Percentiles rank a stretch among this genome's conserved stretches.
These are phyloP conservation scores for Mythimna albipuncta DNA, from an alignment of 2,888 invertebrate genomes.

Conservation along the genomic window DNA sequence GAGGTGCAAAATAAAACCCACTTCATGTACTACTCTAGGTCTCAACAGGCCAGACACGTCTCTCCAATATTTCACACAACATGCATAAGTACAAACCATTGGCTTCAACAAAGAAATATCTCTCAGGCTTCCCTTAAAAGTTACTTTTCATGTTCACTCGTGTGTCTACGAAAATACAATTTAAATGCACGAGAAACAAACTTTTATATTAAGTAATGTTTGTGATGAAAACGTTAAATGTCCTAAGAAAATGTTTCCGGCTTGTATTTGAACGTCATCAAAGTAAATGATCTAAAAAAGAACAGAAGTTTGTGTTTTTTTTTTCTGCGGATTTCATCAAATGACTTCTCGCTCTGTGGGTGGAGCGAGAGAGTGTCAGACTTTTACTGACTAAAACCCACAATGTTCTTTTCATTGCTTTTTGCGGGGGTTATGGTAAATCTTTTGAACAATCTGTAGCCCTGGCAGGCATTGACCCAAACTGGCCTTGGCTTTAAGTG, in stretches of 20 bases:
- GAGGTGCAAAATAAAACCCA: conserved; percentile 13
- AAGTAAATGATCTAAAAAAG: conserved; percentile 27
- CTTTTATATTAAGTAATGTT: conserved; percentile 13
- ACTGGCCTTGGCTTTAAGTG: no score
- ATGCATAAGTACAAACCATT: conserved; percentile 24
- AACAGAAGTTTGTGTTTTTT: conserved; percentile 9
- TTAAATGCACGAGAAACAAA: conserved; percentile 59
- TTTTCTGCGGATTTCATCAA: no score
- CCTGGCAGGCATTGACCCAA: no score
- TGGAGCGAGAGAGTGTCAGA: neutral
- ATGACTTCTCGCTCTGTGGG: neutral
- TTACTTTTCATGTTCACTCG: conserved; percentile 37
- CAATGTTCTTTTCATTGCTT: neutral
- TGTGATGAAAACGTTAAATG: conserved; percentile 26
- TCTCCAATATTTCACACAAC: conserved; percentile 14
- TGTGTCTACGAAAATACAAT: conserved; percentile 55
- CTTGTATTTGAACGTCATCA: conserved; percentile 1
- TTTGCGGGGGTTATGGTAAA: neutral
- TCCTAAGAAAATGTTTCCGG: conserved; percentile 34
- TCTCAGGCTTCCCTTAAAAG: conserved; percentile 14
- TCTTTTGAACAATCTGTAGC: no score
- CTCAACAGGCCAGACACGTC: conserved; percentile 27
- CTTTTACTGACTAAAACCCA: neutral
- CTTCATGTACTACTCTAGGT: neutral
- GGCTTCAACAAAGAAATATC: conserved; percentile 33